Conservation (phyloP, 1,140 invertebrate genomes). For the Drosophila pachea region DNA sequence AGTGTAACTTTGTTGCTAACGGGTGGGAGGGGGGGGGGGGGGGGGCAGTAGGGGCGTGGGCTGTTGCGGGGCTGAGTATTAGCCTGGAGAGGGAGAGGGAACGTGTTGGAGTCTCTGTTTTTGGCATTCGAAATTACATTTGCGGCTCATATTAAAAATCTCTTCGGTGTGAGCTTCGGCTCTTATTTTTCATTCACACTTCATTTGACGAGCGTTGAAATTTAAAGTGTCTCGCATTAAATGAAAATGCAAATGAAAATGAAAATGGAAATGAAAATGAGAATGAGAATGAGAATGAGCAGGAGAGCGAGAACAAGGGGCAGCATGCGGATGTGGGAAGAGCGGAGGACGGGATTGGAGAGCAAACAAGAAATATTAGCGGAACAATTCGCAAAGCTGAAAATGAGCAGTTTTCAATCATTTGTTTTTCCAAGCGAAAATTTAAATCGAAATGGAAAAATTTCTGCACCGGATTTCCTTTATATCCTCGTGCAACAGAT, state of each 20-base stretch:
- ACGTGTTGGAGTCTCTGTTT: conserved; percentile 20
- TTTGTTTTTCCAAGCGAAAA: neutral
- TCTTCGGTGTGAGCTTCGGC: conserved; percentile 42
- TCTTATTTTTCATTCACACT: conserved; percentile 60
- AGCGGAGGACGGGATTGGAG: conserved; percentile 32
- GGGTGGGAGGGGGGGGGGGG: neutral
- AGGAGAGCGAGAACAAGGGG: no score
- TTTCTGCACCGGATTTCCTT: no score
- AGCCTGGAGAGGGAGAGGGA: neutral
- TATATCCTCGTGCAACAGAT: neutral
- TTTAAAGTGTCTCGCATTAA: conserved; percentile 61
- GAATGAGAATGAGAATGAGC: no score
- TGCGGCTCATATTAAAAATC: conserved; percentile 64
- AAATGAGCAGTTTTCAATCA: conserved; percentile 9
- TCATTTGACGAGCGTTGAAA: conserved; percentile 57
- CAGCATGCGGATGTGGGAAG: no score
- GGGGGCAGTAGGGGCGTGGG: neutral
- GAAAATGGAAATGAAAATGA: conserved; percentile 30
- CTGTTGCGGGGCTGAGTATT: conserved; percentile 15
- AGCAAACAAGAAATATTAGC: conserved; percentile 58
- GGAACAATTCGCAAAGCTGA: conserved; percentile 35
- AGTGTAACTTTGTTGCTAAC: conserved; percentile 65
- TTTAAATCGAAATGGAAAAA: neutral
- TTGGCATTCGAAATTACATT: conserved; percentile 66
- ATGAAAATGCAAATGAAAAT: conserved; percentile 49